Percentiles rank a stretch among this genome's conserved stretches.
phyloP scores from a whole-genome alignment of 2,113 vertebrate species.

The Galbula dea region DNA sequence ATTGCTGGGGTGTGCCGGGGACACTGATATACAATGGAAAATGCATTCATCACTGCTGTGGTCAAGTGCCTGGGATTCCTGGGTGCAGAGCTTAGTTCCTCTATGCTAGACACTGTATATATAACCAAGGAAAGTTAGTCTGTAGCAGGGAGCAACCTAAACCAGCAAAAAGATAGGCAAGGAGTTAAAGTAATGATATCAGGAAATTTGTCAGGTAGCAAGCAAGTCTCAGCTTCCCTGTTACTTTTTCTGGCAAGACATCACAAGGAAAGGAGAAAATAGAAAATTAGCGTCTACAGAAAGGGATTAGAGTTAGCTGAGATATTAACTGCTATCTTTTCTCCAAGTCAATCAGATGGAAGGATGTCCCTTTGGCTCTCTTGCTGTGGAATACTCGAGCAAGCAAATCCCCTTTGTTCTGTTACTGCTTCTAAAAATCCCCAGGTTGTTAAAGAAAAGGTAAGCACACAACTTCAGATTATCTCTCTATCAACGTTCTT shows the following conservation, averaged over 20 bases:
- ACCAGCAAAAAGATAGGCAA: not conserved
- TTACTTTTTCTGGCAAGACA: not conserved
- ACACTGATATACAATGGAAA: not conserved
- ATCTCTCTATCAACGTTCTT: not conserved
- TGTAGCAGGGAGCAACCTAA: not conserved
- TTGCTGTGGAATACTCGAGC: not conserved
- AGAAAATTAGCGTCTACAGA: not conserved
- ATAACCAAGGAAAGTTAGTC: not conserved
- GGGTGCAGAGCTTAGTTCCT: not conserved
- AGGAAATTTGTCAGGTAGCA: not conserved
- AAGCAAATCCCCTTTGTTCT: not conserved
- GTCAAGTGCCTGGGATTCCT: fast-evolving
- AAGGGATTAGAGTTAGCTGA: not conserved
- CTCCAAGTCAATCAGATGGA: not conserved
- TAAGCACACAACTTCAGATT: not conserved
- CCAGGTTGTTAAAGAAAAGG: not conserved
- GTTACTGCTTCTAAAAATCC: not conserved
- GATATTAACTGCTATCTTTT: not conserved
- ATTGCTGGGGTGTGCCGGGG: not conserved
- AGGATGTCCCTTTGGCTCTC: not conserved
- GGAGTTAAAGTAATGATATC: not conserved
- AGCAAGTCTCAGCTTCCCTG: not conserved
- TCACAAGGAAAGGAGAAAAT: not conserved
- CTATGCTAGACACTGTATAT: not conserved
- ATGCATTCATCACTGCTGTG: not conserved